phyloP scores from a whole-genome alignment of 2,797 vertebrate genomes.

The Sebastiscus tertius region DNA sequence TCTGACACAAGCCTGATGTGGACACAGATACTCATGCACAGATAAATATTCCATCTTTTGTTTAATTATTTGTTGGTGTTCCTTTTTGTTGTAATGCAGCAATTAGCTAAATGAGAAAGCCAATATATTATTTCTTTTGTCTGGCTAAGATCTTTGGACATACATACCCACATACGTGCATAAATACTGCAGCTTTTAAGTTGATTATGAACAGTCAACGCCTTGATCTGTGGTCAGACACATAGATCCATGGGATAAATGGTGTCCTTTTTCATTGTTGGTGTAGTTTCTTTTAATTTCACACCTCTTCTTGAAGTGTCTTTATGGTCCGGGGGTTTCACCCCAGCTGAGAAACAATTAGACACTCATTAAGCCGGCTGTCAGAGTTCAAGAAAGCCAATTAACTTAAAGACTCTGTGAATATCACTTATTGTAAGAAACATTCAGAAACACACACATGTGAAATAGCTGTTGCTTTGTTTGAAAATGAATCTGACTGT shows the following conservation, averaged over 20 bases:
- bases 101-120: slow-evolving; percentile 3
- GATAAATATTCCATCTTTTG: not conserved
- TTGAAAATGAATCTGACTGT: slow-evolving; percentile 56
- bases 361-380: slow-evolving; percentile 74
- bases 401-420: slow-evolving; percentile 70
- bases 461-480: slow-evolving; percentile 75
- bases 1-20: not conserved
- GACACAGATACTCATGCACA: not conserved
- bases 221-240: not conserved
- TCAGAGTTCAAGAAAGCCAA: slow-evolving; percentile 77
- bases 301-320: slow-evolving; percentile 41
- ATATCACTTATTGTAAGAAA: slow-evolving; percentile 59
- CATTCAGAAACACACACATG: slow-evolving; percentile 41
- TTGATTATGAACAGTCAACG: no score
- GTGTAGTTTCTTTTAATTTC: slow-evolving; percentile 15
- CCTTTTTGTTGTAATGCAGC: slow-evolving; percentile 6
- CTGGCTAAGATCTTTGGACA: not conserved
- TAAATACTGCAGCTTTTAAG: no score
- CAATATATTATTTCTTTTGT: not conserved
- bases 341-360: slow-evolving; percentile 77
- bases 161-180: no score
- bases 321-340: slow-evolving; percentile 51
- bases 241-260: slow-evolving; percentile 4
- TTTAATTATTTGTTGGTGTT: not conserved
- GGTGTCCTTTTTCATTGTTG: not conserved